phyloP scores from a whole-genome alignment of 2,888 invertebrate species.

The Beris morrisii region DNA sequence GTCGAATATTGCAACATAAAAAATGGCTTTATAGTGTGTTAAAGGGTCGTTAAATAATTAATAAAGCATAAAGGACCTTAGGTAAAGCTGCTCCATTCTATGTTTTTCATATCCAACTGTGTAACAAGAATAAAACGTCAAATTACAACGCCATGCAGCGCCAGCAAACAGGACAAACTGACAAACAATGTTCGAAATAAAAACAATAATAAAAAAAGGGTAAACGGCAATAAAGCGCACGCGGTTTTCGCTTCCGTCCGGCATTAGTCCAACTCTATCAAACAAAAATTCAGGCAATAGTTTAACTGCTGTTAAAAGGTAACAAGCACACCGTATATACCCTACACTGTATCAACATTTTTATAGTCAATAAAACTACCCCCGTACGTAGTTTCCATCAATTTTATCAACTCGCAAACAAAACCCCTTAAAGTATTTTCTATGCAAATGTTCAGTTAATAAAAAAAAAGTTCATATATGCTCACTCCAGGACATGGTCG shows the following conservation, averaged over 20 bases:
- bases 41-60: conserved; percentile 35
- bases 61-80: conserved; percentile 30
- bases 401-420: conserved; percentile 13
- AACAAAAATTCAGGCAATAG: conserved; percentile 13
- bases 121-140: conserved; percentile 27
- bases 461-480: conserved; percentile 2
- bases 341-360: too few relatives aligned
- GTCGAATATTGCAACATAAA: conserved; percentile 29
- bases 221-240: conserved; percentile 29
- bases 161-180: conserved; percentile 10
- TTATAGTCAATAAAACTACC: too few relatives aligned
- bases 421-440: conserved; percentile 10
- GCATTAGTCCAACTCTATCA: conserved; percentile 9
- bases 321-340: too few relatives aligned
- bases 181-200: conserved; percentile 2
- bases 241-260: conserved; percentile 28
- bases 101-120: conserved; percentile 30
- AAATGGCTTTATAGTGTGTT: conserved; percentile 37
- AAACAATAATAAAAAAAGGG: conserved; percentile 11
- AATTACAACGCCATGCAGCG: conserved; percentile 7
- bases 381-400: background rate
- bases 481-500: too few relatives aligned
- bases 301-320: conserved; percentile 1
- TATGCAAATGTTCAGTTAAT: conserved; percentile 16
- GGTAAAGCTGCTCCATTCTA: conserved; percentile 6